These are phyloP conservation scores for Drosophila serrata DNA, from an alignment of 1,140 invertebrate species.

Conservation along the genomic window DNA sequence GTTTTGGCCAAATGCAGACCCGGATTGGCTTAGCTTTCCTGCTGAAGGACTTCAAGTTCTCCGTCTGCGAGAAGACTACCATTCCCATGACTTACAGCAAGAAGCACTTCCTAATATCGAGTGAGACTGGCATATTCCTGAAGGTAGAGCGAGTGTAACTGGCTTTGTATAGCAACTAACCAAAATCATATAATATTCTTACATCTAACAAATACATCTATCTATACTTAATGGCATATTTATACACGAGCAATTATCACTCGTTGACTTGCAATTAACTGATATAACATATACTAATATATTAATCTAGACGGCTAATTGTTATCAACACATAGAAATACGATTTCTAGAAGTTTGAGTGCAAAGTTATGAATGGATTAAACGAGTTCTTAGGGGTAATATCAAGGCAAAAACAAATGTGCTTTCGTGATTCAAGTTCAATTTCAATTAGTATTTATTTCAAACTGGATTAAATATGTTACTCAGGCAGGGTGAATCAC, in stretches of 20 bases:
- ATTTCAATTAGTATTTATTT: background rate
- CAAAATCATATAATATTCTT: too few species aligned
- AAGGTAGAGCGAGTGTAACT: conserved; percentile 59
- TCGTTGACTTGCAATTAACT: background rate
- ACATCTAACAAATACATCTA: too few species aligned
- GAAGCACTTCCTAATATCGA: conserved; percentile 49
- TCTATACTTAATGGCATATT: too few species aligned
- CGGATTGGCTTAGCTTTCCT: conserved; percentile 86
- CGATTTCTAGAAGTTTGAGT: background rate
- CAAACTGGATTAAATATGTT: background rate
- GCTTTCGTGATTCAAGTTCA: background rate
- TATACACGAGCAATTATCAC: background rate
- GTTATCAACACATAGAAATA: background rate
- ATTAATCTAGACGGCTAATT: too few species aligned
- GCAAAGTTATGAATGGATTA: background rate
- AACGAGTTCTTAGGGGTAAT: background rate
- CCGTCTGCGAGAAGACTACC: conserved; percentile 71
- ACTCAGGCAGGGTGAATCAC: background rate
- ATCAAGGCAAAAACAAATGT: too few species aligned
- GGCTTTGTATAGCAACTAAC: too few species aligned
- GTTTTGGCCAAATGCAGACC: conserved; percentile 88
- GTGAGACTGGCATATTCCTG: conserved; percentile 63
- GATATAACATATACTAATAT: too few species aligned
- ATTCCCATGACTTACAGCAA: conserved; percentile 59
- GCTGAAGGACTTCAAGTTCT: conserved; percentile 78